Base-by-base conservation (phyloP, 2,888 invertebrate species). In the Drosophila rubida region DNA sequence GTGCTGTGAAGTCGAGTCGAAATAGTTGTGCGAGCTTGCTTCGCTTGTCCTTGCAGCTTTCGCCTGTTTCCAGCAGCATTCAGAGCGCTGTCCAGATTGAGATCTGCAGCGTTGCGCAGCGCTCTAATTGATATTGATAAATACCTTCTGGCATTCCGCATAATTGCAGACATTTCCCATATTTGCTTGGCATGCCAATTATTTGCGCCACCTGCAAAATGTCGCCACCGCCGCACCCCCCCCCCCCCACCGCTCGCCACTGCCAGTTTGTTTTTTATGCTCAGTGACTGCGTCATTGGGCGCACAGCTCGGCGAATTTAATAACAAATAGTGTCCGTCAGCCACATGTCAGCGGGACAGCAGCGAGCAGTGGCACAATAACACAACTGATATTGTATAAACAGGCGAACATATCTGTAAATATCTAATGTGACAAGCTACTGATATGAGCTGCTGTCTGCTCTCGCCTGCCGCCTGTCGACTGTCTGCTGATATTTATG, bases 311-410 rank as follows among this genome's bases (percentile, higher is more conserved):
- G 39, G 16, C 44, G 53, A 68, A 70, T 70, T 58, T 80, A 84
- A 80, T 84, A 84, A 80, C 68, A 74, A 77, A 77, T 59, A 58
- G 64, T 69, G 78, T 53, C 69, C 69, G 77, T 79, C 79, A 80
- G 54, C 41, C 13, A 53, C 22, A 66, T 61, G 69, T 42, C 72
- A 54, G 32, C 14, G 9, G 25, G 35, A 44, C 19, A 60, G 22
- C 50, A 48, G 39, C 27, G 7, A 44, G 3, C 19, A 19, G n/a
- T n/a, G 19, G 19, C 19, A 19, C 19, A 35, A 11, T 27, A 48
- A 37, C 14, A 23, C 22, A 4, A 9, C 8, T 25, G 19, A 19
- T 19, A 39, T 22, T 22, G 22, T 14, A 54, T 27, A 53, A 42
- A 55, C 16, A 46, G n/a, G n/a, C 44, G 58, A 49, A 44, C 41